phyloP scores from a whole-genome alignment of 2,888 invertebrate species.

The Argyresthia goedartella region DNA sequence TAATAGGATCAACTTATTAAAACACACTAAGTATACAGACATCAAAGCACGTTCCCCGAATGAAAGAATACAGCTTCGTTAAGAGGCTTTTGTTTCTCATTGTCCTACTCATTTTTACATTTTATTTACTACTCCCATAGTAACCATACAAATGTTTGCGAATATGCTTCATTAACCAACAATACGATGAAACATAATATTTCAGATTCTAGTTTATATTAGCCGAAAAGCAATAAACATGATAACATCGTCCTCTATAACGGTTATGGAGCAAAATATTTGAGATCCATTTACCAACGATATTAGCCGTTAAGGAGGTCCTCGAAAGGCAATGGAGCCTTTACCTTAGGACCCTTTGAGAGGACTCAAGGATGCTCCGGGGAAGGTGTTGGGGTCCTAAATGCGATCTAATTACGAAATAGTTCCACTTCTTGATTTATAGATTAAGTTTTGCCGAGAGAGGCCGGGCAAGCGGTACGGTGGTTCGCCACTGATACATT shows the following conservation, averaged over 20 bases:
- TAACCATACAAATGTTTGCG: not conserved
- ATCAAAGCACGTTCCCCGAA: slow-evolving; percentile 56
- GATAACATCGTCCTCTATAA: slow-evolving; percentile 44
- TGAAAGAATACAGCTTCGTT: slow-evolving; percentile 52
- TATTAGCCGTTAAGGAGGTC: slow-evolving; percentile 69
- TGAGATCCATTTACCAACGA: slow-evolving; percentile 63
- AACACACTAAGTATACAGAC: slow-evolving; percentile 62
- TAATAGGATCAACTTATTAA: slow-evolving; percentile 73
- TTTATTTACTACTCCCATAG: not conserved
- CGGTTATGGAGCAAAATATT: slow-evolving; percentile 57
- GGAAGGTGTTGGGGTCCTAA: slow-evolving; percentile 67
- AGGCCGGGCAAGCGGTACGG: slow-evolving; percentile 44
- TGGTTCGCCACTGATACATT: slow-evolving; percentile 48
- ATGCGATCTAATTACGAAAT: slow-evolving; percentile 72
- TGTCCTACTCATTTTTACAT: not conserved
- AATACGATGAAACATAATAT: not conserved
- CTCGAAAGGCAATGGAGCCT: slow-evolving; percentile 47
- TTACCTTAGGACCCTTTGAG: slow-evolving; percentile 62
- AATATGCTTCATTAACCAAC: slow-evolving; percentile 5
- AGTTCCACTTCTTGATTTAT: slow-evolving; percentile 73
- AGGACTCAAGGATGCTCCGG: slow-evolving; percentile 32
- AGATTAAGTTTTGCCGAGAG: slow-evolving; percentile 56
- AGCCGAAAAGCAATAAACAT: slow-evolving; percentile 47
- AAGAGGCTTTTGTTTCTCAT: slow-evolving; percentile 44
- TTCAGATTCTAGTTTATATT: not conserved